These are phyloP conservation scores for Saturnia pavonia DNA, from an alignment of 2,888 invertebrate genomes.

Conservation along the genomic window DNA sequence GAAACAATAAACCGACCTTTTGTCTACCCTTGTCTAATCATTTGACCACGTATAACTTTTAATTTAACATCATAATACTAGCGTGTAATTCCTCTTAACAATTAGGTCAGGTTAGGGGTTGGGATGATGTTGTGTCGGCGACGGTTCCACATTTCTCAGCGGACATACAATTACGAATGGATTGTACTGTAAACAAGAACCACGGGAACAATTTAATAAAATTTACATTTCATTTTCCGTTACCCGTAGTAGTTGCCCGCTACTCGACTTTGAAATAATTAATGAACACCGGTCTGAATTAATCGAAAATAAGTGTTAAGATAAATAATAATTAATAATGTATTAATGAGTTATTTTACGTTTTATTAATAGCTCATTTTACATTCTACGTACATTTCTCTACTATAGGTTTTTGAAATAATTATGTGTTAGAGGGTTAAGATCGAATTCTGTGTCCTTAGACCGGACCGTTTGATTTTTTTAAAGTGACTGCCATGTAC, in stretches of 20 bases:
- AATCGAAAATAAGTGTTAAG: not conserved
- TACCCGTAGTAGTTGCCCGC: not conserved
- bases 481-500: too few species aligned
- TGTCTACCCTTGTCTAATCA: not conserved
- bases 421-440: too few species aligned
- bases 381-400: not conserved
- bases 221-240: constrained; percentile 43
- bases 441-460: too few species aligned
- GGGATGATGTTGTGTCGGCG: not conserved
- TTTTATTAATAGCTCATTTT: not conserved
- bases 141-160: constrained; percentile 1
- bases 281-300: not conserved
- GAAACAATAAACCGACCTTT: not conserved
- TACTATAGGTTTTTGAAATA: not conserved
- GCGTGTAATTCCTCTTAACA: not conserved
- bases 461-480: too few species aligned
- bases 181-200: constrained; percentile 49
- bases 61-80: not conserved
- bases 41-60: not conserved
- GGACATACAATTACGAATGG: constrained; percentile 40
- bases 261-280: constrained; percentile 3
- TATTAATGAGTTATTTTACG: not conserved
- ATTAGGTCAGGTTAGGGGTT: constrained; percentile 9
- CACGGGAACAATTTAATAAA: constrained; percentile 45
- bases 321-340: not conserved